Percentiles rank a stretch among this genome's conserved stretches.
Evolutionary conservation across 2,113 vertebrate genomes (phyloP).

Genomic region (Datnioides undecimradiatus): DNA sequence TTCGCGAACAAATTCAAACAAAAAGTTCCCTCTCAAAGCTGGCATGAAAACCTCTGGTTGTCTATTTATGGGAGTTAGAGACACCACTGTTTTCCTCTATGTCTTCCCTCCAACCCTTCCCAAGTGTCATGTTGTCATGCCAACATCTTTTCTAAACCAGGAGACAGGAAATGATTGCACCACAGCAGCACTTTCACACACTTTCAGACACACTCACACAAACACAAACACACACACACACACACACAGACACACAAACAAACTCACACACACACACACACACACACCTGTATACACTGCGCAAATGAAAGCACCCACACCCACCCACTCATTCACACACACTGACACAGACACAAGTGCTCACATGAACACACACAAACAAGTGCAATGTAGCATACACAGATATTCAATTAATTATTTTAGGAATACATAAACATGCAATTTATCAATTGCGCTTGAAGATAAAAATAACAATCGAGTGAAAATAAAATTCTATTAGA

Average conservation of each 20-base stretch:
- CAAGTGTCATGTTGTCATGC: slow-evolving; percentile 75
- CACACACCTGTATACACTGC: background rate
- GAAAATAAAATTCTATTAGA: background rate
- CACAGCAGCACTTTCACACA: slow-evolving; percentile 41
- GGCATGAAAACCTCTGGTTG: slow-evolving; percentile 34
- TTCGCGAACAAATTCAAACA: slow-evolving; percentile 35
- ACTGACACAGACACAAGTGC: background rate
- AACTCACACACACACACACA: background rate
- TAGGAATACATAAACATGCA: background rate
- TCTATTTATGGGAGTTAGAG: slow-evolving; percentile 56
- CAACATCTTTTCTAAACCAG: slow-evolving; percentile 62
- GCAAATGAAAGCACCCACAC: slow-evolving; percentile 11
- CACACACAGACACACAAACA: background rate
- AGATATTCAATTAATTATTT: background rate
- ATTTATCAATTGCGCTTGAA: background rate
- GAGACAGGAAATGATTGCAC: slow-evolving; percentile 62
- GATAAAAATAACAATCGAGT: background rate
- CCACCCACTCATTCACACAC: background rate
- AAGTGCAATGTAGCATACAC: background rate
- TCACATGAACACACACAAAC: background rate
- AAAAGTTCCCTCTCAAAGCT: slow-evolving; percentile 36
- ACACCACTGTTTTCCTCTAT: slow-evolving; percentile 47
- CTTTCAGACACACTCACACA: background rate
- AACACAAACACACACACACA: background rate
- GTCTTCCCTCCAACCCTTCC: slow-evolving; percentile 58